phyloP scores from a whole-genome alignment of 2,888 invertebrate genomes.

The Thereva unica region DNA sequence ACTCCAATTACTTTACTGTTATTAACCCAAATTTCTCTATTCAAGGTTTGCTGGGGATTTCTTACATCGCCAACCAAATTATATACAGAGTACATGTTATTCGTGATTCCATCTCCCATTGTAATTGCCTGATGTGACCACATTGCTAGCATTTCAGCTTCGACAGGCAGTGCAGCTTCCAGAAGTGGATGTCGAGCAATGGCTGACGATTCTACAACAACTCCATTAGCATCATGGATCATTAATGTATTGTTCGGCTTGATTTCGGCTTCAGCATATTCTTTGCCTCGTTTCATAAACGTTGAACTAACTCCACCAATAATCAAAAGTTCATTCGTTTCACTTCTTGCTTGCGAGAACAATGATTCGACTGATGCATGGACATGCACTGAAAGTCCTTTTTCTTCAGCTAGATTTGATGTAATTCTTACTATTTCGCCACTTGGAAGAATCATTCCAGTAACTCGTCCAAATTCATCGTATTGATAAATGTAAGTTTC shows the following conservation, averaged over 20 bases:
- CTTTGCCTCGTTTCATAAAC: constrained; percentile 70
- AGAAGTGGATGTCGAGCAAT: constrained; percentile 80
- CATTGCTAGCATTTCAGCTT: constrained; percentile 88
- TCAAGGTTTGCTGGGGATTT: constrained; percentile 81
- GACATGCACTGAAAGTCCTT: constrained; percentile 76
- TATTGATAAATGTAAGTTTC: constrained; percentile 91
- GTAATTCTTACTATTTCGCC: constrained; percentile 83
- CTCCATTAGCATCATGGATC: constrained; percentile 75
- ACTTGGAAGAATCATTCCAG: constrained; percentile 84
- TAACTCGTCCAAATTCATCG: constrained; percentile 85
- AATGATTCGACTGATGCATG: constrained; percentile 63
- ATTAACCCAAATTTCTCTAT: constrained; percentile 87
- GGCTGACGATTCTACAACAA: constrained; percentile 75
- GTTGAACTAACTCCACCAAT: constrained; percentile 70
- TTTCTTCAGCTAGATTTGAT: constrained; percentile 76
- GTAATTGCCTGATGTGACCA: constrained; percentile 83
- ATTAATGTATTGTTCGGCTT: constrained; percentile 79
- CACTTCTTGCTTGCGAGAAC: constrained; percentile 63
- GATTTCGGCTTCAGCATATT: constrained; percentile 74
- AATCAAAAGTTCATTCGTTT: constrained; percentile 65
- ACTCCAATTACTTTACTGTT: constrained; percentile 86
- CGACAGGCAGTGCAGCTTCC: constrained; percentile 82
- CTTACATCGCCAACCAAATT: constrained; percentile 83
- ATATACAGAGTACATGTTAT: constrained; percentile 80
- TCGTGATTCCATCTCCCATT: constrained; percentile 74